Evolutionary conservation across 2,797 vertebrate genomes (phyloP), one percentile per base, ranked within the genome.

Genomic region (Hylomyscus alleni): DNA sequence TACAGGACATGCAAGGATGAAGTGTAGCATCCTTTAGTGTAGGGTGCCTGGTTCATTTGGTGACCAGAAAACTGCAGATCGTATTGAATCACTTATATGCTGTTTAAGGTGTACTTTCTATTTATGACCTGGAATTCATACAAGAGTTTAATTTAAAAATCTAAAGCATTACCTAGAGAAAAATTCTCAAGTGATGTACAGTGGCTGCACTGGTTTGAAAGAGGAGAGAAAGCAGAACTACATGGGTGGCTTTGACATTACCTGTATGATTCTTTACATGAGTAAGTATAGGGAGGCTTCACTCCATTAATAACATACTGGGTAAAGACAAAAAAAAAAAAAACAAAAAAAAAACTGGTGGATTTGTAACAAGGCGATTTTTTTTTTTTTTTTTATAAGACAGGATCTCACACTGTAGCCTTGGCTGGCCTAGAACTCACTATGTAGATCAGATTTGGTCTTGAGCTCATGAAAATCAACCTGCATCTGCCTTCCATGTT

Each of bases 81-180:
- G 29, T 87, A 54, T 89, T 93, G 72, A 73, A 93, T 89, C 84
- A 92, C 88, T 90, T 76, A 44, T 44, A 95, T 12, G 77, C 44
- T 3, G 31, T 85, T 92, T 89, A 92, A 93, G 20, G 82, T 47
- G 7, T 29, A 44, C 22, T 89, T 97, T 78, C 95, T 94, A 92
- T 94, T 96, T 97, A 96, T 40, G 65, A 78, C 88, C 1, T 89
- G 19, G 67, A 65, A 19, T 75, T 58, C 81, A 58, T 0, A 0
- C 75, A n/a, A 40, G 54, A 37, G n/a, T 85, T 97, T 96, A 83
- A 93, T 93, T 97, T 77, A 52, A 85, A 96, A 96, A 92, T 40
- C 20, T 40, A 89, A 52, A 60, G 89, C 6, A 83, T 83, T 56
- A 72, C 44, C 26, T 92, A 92, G 37, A 92, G 15, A 44, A 69